Base-by-base conservation (phyloP, 1,140 invertebrate species). In the Neocloeon triangulifer region DNA sequence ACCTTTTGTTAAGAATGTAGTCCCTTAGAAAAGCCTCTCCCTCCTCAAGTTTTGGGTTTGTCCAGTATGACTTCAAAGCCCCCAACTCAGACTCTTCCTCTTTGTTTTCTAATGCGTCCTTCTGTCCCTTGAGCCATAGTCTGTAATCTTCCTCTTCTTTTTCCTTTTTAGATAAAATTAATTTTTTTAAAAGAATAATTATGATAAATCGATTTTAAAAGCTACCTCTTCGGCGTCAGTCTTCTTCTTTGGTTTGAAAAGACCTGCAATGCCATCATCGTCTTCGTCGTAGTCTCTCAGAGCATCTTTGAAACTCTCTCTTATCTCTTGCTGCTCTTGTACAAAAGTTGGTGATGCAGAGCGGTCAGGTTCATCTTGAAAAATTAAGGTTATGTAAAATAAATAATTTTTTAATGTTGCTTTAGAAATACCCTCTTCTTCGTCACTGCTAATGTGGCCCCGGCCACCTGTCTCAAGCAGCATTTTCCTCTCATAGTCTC, bases 1-100 rank as follows among this genome's bases (percentile, higher is more conserved):
- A 79, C 52, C 63, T 69, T 52, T 88, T 84, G 48, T 94, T 84
- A 10, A 95, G 54, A 44, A 97, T 70, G 47, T 84, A 96, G 58
- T 96, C 88, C 28, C 77, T 65, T 1, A 97, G 54, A 53, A 91
- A 96, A 35, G 75, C 71, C 53, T 97, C 91, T 30, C 67, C 68
- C 39, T 73, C 56, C 47, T 78, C 71, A 14, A 95, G 55, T 37
- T 76, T 69, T 20, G 76, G 72, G 52, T 78, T 62, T 18, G 58
- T 72, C 88, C 88, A 95, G 50, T 73, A 78, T 21, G 84, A 67
- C 37, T 76, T 74, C 19, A 95, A 50, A 10, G 70, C 66, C 45
- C 72, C 69, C 40, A 84, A 53, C 31, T 73, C 67, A 25, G 52
- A 43, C 46, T 69, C 55, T 30, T 67, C 59, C 23, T 69, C 56